phyloP scores from a whole-genome alignment of 2,888 invertebrate species.

The Mycogona germanica region DNA sequence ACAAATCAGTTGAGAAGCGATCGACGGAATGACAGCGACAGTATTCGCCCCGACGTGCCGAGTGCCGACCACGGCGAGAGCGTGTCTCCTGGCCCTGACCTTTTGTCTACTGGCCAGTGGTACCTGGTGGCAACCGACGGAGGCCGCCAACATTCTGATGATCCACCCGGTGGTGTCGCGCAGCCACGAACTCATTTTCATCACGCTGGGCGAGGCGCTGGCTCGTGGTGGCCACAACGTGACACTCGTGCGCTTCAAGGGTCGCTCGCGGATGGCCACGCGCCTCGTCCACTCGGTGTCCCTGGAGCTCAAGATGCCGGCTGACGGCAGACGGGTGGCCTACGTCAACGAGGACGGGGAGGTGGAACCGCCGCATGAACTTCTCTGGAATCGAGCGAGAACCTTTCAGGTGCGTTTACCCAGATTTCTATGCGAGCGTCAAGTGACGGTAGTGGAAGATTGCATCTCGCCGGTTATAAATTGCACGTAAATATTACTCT shows the following conservation, averaged over 20 bases:
- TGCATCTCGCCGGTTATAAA: no score
- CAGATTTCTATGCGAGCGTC: no score
- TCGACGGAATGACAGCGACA: no score
- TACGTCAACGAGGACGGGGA: conserved; percentile 22
- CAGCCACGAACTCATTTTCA: conserved; percentile 28
- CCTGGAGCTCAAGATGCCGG: conserved; percentile 21
- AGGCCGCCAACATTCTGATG: conserved; percentile 26
- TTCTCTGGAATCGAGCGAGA: conserved; percentile 20
- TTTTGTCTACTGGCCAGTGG: no score
- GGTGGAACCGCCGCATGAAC: conserved; percentile 21
- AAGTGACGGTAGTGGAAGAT: no score
- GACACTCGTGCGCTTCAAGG: conserved; percentile 26
- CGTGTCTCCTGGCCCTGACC: no score
- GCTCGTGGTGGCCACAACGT: conserved; percentile 28
- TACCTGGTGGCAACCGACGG: no score
- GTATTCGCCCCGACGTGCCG: no score
- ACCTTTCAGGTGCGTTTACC: no score
- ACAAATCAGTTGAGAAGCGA: no score
- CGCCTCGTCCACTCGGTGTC: conserved; percentile 20
- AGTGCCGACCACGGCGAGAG: no score
- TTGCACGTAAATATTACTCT: no score
- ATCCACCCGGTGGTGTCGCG: conserved; percentile 29
- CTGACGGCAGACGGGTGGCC: conserved; percentile 16
- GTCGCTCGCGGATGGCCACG: conserved; percentile 16
- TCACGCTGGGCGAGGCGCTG: conserved; percentile 26